Evolutionary conservation across 2,888 invertebrate species (phyloP).

Genomic region (Entomobrya multifasciata): DNA sequence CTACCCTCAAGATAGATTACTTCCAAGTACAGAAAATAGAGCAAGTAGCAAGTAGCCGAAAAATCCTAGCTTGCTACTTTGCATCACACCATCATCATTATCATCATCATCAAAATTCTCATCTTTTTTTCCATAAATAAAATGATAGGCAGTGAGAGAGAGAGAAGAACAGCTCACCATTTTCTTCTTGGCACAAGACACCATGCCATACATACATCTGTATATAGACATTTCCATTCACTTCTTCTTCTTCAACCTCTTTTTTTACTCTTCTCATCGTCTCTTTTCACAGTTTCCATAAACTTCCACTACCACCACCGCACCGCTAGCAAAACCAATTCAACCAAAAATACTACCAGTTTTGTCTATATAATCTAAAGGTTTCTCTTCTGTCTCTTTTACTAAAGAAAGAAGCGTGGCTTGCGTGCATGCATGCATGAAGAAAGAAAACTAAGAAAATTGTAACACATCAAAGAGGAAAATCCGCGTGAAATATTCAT

Average conservation of each 20-base stretch:
- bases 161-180: background rate
- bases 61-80: constrained; percentile 38
- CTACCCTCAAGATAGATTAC: constrained; percentile 63
- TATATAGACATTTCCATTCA: constrained; percentile 56
- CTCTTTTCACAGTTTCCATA: constrained; percentile 65
- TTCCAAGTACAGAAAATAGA: constrained; percentile 47
- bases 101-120: constrained; percentile 11
- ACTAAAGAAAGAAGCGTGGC: background rate
- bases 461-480: constrained; percentile 76
- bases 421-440: background rate
- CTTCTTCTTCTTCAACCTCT: constrained; percentile 20
- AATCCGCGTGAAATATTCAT: constrained; percentile 80
- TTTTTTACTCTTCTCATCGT: background rate
- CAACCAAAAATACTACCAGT: background rate
- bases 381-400: background rate
- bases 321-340: background rate
- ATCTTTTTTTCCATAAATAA: constrained; percentile 38
- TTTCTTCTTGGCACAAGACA: constrained; percentile 62
- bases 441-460: constrained; percentile 64
- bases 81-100: background rate
- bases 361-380: background rate
- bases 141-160: constrained; percentile 38
- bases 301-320: constrained; percentile 30
- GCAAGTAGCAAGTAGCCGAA: constrained; percentile 52
- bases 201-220: background rate